Evolutionary conservation across 1,140 invertebrate genomes (phyloP).

Genomic region (Apolygus lucorum): DNA sequence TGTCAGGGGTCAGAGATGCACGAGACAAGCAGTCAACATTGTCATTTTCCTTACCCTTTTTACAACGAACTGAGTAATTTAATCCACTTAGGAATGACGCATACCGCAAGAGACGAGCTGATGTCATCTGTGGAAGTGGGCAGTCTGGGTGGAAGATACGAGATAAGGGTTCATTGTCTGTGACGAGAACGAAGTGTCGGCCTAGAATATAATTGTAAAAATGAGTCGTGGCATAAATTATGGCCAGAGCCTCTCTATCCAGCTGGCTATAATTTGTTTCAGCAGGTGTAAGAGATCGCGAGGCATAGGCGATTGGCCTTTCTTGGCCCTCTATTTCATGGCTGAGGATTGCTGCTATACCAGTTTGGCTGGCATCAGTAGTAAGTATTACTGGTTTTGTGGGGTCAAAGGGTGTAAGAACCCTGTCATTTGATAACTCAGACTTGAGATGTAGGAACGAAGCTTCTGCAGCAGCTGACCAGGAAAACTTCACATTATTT

Average conservation of each 20-base stretch:
- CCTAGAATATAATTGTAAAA: constrained; percentile 42
- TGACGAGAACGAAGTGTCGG: constrained; percentile 32
- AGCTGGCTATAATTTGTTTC: constrained; percentile 45
- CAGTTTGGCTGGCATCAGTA: constrained; percentile 37
- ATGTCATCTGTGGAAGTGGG: constrained; percentile 33
- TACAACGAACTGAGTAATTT: constrained; percentile 31
- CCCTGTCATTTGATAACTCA: too few relatives aligned
- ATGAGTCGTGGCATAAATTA: constrained; percentile 42
- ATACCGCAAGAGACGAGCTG: constrained; percentile 30
- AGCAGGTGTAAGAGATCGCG: constrained; percentile 39
- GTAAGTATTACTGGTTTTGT: too few relatives aligned
- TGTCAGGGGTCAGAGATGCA: background rate
- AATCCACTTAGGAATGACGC: constrained; percentile 33
- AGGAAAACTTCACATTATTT: background rate
- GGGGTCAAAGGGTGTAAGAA: too few relatives aligned
- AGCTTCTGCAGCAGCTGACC: too few relatives aligned
- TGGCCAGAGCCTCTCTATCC: constrained; percentile 45
- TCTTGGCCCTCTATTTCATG: constrained; percentile 39
- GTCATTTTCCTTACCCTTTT: constrained; percentile 27
- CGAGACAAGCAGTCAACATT: constrained; percentile 28
- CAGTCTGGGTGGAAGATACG: constrained; percentile 35
- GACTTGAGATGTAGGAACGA: too few relatives aligned
- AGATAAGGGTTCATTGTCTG: constrained; percentile 37
- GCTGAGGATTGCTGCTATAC: constrained; percentile 36
- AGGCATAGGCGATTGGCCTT: constrained; percentile 43